These are phyloP conservation scores for Sapayoa aenigma DNA, from an alignment of 2,113 vertebrate genomes.

Conservation along the genomic window DNA sequence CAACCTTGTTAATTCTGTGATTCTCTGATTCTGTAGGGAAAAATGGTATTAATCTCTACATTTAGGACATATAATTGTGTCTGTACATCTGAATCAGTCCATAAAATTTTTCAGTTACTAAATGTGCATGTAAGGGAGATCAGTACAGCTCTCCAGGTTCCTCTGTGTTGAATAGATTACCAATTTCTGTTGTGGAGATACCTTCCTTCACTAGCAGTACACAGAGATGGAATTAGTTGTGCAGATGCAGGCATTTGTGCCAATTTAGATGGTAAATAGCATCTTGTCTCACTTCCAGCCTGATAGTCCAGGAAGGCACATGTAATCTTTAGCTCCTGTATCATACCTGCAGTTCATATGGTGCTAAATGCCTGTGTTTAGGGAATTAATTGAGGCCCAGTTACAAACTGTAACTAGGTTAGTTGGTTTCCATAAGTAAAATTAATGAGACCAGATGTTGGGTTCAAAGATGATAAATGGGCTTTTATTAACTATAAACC, in stretches of 20 bases:
- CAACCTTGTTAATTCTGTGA: too few relatives aligned
- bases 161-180: background rate
- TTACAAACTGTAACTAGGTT: too few relatives aligned
- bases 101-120: background rate
- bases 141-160: background rate
- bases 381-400: background rate
- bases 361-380: background rate
- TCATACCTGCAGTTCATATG: background rate
- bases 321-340: background rate
- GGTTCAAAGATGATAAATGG: too few relatives aligned
- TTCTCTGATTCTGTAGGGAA: too few relatives aligned
- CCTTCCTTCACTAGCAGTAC: background rate
- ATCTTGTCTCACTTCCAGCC: background rate
- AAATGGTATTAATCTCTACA: background rate
- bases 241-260: background rate
- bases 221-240: background rate
- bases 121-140: background rate
- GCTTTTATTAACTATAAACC: too few relatives aligned
- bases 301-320: background rate
- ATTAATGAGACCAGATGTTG: too few relatives aligned
- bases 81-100: background rate
- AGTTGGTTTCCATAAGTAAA: too few relatives aligned
- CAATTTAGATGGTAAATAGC: background rate
- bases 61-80: background rate
- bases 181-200: background rate